Conservation (phyloP, 1,140 invertebrate species). For the Zeugodacus cucurbitae region DNA sequence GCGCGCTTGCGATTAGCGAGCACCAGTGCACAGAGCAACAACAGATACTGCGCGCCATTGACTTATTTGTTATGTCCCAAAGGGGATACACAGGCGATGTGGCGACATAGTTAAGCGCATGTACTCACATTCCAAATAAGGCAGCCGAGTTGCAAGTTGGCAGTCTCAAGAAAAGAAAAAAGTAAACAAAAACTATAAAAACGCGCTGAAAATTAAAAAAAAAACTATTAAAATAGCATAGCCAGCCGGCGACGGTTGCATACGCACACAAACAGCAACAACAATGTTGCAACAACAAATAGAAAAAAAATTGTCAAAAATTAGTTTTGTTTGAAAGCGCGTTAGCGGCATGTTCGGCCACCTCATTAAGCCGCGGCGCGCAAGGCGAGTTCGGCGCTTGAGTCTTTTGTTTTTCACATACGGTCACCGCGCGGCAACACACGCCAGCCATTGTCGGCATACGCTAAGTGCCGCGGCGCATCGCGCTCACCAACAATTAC, state of each 20-base stretch:
- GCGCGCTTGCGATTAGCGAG: too few relatives aligned
- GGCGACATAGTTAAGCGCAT: slow-evolving; percentile 19
- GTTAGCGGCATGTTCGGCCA: neutral
- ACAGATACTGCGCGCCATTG: neutral
- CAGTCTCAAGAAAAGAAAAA: neutral
- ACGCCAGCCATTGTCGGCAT: slow-evolving; percentile 1
- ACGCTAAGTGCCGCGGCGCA: neutral
- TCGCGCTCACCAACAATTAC: neutral
- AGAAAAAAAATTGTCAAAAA: neutral
- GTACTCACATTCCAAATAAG: slow-evolving; percentile 18
- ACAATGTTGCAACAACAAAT: neutral
- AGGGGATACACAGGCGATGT: neutral
- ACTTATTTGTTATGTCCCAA: slow-evolving; percentile 31
- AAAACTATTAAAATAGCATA: neutral
- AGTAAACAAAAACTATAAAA: neutral
- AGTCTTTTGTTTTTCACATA: neutral
- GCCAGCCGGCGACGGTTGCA: neutral
- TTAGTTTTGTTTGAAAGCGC: neutral
- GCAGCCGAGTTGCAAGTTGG: neutral
- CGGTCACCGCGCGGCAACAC: neutral
- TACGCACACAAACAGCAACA: neutral
- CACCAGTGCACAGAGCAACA: neutral
- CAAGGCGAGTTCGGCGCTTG: neutral
- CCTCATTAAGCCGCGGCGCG: slow-evolving; percentile 13
- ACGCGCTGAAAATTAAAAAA: neutral